phyloP scores from a whole-genome alignment of 2,113 vertebrate genomes.

The Poeciliopsis occidentalis region DNA sequence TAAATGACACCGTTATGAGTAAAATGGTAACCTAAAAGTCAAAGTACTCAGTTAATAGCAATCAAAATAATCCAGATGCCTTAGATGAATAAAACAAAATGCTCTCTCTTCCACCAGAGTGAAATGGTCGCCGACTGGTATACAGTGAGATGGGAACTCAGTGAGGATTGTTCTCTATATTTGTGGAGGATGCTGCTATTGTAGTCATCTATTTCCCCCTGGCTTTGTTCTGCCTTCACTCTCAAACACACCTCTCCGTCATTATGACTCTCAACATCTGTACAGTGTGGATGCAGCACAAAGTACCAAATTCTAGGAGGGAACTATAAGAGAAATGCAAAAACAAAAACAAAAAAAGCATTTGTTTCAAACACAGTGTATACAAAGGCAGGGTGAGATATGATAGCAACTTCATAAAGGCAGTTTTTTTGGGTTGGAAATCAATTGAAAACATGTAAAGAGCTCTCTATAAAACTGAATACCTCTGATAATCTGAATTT shows the following conservation, averaged over 20 bases:
- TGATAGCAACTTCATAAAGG: neutral
- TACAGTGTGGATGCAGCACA: constrained; percentile 27
- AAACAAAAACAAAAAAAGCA: constrained; percentile 4
- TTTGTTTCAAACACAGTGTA: constrained; percentile 9
- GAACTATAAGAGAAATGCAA: constrained; percentile 13
- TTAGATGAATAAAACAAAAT: neutral
- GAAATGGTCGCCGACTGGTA: constrained; percentile 30
- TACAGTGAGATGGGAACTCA: constrained; percentile 43
- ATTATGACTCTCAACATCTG: constrained; percentile 46
- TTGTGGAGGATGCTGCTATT: constrained; percentile 70
- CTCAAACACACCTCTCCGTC: constrained; percentile 62
- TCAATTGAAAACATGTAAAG: neutral
- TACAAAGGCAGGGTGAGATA: neutral
- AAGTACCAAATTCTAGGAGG: constrained; percentile 18
- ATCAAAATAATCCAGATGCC: neutral
- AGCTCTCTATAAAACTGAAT: neutral
- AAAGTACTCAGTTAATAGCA: neutral
- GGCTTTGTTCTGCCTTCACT: constrained; percentile 66
- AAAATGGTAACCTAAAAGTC: no score
- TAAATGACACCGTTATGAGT: neutral
- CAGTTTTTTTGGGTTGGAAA: neutral
- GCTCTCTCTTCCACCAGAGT: constrained; percentile 24
- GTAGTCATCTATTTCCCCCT: constrained; percentile 64
- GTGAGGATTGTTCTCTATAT: constrained; percentile 58
- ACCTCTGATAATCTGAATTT: neutral